Evolutionary conservation across 1,140 invertebrate species (phyloP), one percentile per base, ranked within the genome.

Genomic region (Zaprionus vittiger): DNA sequence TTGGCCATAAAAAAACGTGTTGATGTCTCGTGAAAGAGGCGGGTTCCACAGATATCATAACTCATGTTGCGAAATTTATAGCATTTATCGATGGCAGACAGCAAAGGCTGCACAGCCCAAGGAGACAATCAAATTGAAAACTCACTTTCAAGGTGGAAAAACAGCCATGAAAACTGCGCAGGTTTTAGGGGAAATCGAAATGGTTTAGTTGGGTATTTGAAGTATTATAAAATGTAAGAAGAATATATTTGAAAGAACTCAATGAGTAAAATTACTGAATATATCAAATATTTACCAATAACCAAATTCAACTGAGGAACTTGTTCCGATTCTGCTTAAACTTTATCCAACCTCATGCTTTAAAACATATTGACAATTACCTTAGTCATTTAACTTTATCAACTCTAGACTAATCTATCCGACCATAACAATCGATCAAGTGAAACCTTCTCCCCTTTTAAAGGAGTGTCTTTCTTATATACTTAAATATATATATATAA

Each of bases 31-130:
- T 34, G 37, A 47, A 61, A 22, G 60, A 66, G 62, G 52, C 17
- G 44, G 49, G 26, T 38, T 59, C 1, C 57, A 52, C 12, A 72
- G 75, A 82, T 79, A 68, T 37, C 82, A 75, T 85, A 78, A 79
- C 68, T 77, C 76, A 82, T 71, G 31, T 54, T 69, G 11, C 22
- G n/a, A 38, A 72, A 83, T 80, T 87, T 83, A 86, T 83, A 70
- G 63, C 64, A 70, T 69, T 83, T 83, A 87, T 78, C 77, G 62
- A 78, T 26, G 24, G 59, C 31, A 11, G 31, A 34, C 9, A 11
- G 31, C 31, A 34, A 34, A 34, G 31, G 68, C 60, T 68, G 24
- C 60, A 47, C 31, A n/a, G 22, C 15, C 6, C 5, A 41, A 38
- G 66, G 37, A 22, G 28, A 74, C 9, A 56, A 62, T 20, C 37